Conservation (phyloP, 2,113 vertebrate species). For the Lonchura striata region DNA sequence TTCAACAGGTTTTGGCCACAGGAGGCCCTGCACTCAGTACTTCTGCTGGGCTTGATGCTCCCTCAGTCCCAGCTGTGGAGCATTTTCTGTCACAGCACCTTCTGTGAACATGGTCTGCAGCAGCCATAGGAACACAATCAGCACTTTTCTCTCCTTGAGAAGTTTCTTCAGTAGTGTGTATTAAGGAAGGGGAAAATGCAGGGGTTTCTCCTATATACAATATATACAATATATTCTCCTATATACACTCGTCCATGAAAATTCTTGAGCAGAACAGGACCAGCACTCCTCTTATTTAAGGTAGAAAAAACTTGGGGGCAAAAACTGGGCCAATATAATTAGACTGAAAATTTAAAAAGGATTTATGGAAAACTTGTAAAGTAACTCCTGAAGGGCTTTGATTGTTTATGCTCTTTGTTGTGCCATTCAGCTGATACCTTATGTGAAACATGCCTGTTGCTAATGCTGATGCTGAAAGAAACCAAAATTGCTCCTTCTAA, state of each 20-base stretch:
- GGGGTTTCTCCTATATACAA: rapidly evolving
- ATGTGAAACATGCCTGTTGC: rapidly evolving
- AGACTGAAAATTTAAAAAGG: not conserved
- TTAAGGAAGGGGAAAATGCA: not conserved
- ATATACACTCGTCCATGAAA: not conserved
- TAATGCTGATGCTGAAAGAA: not conserved
- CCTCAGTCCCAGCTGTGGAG: not conserved
- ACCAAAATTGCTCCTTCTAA: not conserved
- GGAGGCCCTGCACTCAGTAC: not conserved
- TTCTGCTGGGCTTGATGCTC: not conserved
- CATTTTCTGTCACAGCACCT: not conserved
- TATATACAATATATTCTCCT: not conserved
- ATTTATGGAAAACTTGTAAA: not conserved
- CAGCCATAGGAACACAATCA: not conserved
- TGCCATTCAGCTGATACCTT: not conserved
- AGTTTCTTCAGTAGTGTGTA: not conserved
- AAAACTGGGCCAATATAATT: not conserved
- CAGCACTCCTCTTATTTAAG: not conserved
- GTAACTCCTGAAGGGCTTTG: not conserved
- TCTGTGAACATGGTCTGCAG: not conserved
- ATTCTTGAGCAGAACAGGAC: not conserved
- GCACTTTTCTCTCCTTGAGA: not conserved
- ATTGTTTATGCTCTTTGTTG: constrained; percentile 37
- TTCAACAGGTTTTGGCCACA: not conserved
- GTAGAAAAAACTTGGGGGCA: not conserved